Percentiles rank a stretch among this genome's conserved stretches.
Evolutionary conservation across 2,888 invertebrate genomes (phyloP).

Genomic region (Plemyria rubiginata): DNA sequence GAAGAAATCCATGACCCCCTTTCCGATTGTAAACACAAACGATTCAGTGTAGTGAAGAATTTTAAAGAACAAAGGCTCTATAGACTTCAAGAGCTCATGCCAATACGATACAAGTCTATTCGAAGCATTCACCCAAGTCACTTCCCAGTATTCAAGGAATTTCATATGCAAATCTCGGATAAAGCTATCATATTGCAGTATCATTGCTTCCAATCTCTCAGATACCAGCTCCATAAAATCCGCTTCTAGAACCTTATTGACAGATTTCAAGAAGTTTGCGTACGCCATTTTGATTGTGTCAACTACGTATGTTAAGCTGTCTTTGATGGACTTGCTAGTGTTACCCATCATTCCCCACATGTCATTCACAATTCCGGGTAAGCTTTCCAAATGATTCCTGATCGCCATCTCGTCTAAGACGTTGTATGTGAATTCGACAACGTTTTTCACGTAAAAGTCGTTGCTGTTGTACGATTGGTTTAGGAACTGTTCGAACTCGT

Average conservation of each 20-base stretch:
- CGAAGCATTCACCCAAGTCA: slow-evolving; percentile 89
- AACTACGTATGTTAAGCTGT: slow-evolving; percentile 90
- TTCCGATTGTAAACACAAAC: slow-evolving; percentile 89
- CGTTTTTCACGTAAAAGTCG: slow-evolving; percentile 93
- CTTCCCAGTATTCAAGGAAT: slow-evolving; percentile 87
- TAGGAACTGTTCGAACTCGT: slow-evolving; percentile 87
- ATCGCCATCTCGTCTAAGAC: slow-evolving; percentile 92
- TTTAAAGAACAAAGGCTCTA: slow-evolving; percentile 92
- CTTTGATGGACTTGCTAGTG: slow-evolving; percentile 91
- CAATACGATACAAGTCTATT: slow-evolving; percentile 88
- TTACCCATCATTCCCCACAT: slow-evolving; percentile 95
- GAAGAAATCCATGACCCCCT: slow-evolving; percentile 91
- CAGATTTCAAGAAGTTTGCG: slow-evolving; percentile 88
- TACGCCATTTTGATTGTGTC: slow-evolving; percentile 90
- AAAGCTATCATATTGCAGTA: slow-evolving; percentile 91
- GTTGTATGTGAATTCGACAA: slow-evolving; percentile 88
- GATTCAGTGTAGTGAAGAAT: slow-evolving; percentile 91
- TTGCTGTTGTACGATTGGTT: slow-evolving; percentile 92
- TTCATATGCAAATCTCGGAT: slow-evolving; percentile 90
- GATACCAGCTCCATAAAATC: slow-evolving; percentile 91
- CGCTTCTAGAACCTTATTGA: slow-evolving; percentile 89
- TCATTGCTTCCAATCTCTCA: slow-evolving; percentile 87
- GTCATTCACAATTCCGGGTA: slow-evolving; percentile 92
- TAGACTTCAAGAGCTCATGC: slow-evolving; percentile 88
- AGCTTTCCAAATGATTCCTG: slow-evolving; percentile 89